Percentiles rank a stretch among this genome's conserved stretches.
phyloP scores from a whole-genome alignment of 1,140 invertebrate species.

The Drosophila teissieri region DNA sequence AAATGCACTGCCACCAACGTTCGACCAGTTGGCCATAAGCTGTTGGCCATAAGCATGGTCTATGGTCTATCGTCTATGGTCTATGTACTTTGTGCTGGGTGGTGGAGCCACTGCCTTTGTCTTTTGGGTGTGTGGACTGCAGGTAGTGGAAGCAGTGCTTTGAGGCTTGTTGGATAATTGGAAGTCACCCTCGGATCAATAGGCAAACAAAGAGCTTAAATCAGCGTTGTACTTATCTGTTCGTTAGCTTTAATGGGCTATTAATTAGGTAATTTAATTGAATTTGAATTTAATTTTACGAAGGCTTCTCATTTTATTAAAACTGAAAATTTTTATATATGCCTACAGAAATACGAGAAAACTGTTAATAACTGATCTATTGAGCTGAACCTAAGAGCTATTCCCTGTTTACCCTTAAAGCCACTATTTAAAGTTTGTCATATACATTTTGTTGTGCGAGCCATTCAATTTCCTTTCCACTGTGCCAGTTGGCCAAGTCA shows the following conservation, averaged over 20 bases:
- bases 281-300: neutral
- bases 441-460: too few relatives aligned
- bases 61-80: constrained; percentile 1
- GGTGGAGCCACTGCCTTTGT: constrained; percentile 17
- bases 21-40: constrained; percentile 53
- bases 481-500: constrained; percentile 23
- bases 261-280: constrained; percentile 32
- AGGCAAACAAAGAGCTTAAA: constrained; percentile 7
- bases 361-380: too few relatives aligned
- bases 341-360: too few relatives aligned
- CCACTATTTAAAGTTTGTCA: too few relatives aligned
- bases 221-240: constrained; percentile 12
- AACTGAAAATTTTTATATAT: neutral
- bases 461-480: constrained; percentile 9
- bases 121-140: constrained; percentile 17
- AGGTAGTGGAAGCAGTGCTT: constrained; percentile 11
- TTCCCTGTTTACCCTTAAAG: too few relatives aligned
- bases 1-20: constrained; percentile 57
- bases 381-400: too few relatives aligned
- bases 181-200: constrained; percentile 3
- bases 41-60: neutral
- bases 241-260: constrained; percentile 18
- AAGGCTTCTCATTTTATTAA: constrained; percentile 13
- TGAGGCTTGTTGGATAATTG: constrained; percentile 15
- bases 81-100: constrained; percentile 23